A percentile compares a stretch with the other conserved stretches of the same genome.
Evolutionary conservation across 2,797 vertebrate genomes (phyloP).

Genomic region (Sebastes steindachneri): DNA sequence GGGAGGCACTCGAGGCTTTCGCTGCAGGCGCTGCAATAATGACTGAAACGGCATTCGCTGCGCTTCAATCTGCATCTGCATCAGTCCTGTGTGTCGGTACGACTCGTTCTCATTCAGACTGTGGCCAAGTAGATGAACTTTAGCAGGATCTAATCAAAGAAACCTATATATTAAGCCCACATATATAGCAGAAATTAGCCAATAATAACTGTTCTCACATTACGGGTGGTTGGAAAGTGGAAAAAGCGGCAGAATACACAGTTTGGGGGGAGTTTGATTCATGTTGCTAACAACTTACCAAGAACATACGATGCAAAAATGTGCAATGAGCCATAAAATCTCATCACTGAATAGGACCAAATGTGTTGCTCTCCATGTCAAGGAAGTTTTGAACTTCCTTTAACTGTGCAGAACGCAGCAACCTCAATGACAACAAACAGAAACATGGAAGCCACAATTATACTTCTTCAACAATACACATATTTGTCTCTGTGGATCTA

Average conservation of each 20-base stretch:
- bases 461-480: background rate
- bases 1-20: conserved; percentile 56
- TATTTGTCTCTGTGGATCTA: background rate
- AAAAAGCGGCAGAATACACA: background rate
- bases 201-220: background rate
- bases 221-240: background rate
- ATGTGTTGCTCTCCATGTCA: background rate
- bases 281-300: background rate
- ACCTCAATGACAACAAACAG: background rate
- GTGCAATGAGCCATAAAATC: background rate
- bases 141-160: background rate
- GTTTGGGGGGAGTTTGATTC: background rate
- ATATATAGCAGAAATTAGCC: background rate
- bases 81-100: background rate
- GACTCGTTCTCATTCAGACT: background rate
- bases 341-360: background rate
- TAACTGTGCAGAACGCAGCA: background rate
- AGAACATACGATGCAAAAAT: background rate
- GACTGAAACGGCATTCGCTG: conserved; percentile 10
- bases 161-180: background rate
- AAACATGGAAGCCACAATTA: background rate
- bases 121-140: background rate
- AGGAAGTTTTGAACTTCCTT: background rate
- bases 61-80: conserved; percentile 2
- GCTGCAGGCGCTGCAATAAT: conserved; percentile 15